Base-by-base conservation (phyloP, 1,140 invertebrate genomes). In the Choristoneura fumiferana region DNA sequence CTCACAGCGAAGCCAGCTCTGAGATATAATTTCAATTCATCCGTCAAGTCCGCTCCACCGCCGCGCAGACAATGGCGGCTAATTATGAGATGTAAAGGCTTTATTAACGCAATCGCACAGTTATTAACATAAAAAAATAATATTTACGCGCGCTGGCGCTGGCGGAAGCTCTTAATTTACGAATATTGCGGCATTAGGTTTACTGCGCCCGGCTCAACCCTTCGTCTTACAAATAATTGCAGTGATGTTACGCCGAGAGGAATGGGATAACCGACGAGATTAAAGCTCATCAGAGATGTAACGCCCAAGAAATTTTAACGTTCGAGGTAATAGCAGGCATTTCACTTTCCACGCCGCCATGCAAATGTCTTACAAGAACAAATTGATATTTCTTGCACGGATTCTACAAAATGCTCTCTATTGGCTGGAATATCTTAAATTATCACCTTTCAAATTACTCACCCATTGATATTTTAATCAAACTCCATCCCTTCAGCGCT, bases 101-200 rank as follows among this genome's bases (percentile, higher is more conserved):
- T 86, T 87, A 89, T 89, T 86, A 87, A 85, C 84, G 81, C 83
- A 84, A 87, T 87, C 80, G 78, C 77, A 68, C 59, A 70, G 78
- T 83, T 70, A 89, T 89, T 89, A 87, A 86, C 86, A 89, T 89
- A 89, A 89, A 89, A 89, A 89, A 89, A 87, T 89, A 89, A 87
- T 89, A 86, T 87, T 87, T 84, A 87, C 81, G 69, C 69, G 70
- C 64, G 69, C 69, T 74, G 62, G 65, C 64, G 60, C 61, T 65
- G 35, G 69, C 45, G 67, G 72, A 67, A 68, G 70, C 72, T 76
- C 81, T 87, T 86, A 84, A 86, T 86, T 87, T 82, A 87, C 72
- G 80, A 84, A 87, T 84, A 87, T 84, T 84, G 81, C 78, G 71
- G 77, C 76, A 84, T 89, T 84, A 87, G 71, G 63, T 78, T 76